phyloP scores from a whole-genome alignment of 2,113 vertebrate genomes.

The Pachycephala philippinensis region DNA sequence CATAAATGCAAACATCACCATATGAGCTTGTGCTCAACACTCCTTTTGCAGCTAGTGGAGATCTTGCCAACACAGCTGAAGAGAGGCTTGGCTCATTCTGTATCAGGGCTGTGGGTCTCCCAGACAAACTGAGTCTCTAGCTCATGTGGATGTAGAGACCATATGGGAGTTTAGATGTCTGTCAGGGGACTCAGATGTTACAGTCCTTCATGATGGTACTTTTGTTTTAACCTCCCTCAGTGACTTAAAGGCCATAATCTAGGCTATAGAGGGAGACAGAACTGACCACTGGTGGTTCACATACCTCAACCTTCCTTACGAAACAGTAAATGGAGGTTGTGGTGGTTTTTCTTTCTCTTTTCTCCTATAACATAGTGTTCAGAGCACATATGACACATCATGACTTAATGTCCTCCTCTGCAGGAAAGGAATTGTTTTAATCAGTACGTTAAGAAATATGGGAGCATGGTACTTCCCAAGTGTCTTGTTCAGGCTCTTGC shows the following conservation, averaged over 20 bases:
- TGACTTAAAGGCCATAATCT: not conserved
- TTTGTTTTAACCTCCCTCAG: not conserved
- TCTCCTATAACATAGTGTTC: not conserved
- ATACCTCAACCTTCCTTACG: not conserved
- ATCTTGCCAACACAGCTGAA: not conserved
- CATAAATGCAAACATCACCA: not conserved
- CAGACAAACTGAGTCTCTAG: not conserved
- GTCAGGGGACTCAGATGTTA: not conserved
- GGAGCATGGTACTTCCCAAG: not conserved
- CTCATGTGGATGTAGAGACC: not conserved
- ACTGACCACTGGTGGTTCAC: not conserved
- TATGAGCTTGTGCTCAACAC: not conserved
- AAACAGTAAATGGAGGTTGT: not conserved
- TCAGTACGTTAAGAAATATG: not conserved
- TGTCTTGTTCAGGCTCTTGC: not conserved
- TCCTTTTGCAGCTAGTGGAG: not conserved
- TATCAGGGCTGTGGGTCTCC: not conserved
- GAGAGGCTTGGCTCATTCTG: not conserved
- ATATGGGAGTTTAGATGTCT: not conserved
- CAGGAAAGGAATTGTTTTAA: not conserved
- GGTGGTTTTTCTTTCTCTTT: not conserved
- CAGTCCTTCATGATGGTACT: not conserved
- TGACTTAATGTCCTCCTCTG: not conserved
- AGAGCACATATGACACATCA: not conserved
- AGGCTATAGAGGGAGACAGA: not conserved